A percentile compares a stretch with the other conserved stretches of the same genome.
phyloP scores from a whole-genome alignment of 2,888 invertebrate genomes.

The Polymixis flavicincta region DNA sequence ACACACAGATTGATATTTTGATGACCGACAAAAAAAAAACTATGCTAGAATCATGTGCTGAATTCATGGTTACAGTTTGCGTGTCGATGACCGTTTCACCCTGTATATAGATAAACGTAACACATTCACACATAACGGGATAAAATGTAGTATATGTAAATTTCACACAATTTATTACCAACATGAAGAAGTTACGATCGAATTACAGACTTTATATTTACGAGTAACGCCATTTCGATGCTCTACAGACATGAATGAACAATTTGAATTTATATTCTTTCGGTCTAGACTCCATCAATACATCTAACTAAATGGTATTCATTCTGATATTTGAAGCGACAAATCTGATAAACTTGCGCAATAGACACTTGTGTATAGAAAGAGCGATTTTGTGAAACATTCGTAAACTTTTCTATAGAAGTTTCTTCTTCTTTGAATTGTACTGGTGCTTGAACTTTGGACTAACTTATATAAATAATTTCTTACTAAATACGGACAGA shows the following conservation, averaged over 20 bases:
- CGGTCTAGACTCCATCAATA: constrained; percentile 59
- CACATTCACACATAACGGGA: not conserved
- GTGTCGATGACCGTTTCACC: too few relatives aligned
- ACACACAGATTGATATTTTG: too few relatives aligned
- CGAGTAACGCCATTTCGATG: constrained; percentile 12
- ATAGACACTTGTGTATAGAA: not conserved
- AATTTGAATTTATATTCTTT: constrained; percentile 37
- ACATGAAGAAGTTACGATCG: constrained; percentile 12
- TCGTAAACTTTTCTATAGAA: constrained; percentile 1
- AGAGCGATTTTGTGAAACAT: constrained; percentile 17
- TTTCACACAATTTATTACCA: constrained; percentile 22
- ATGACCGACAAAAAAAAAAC: too few relatives aligned
- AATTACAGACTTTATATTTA: constrained; percentile 17
- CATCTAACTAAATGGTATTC: constrained; percentile 14
- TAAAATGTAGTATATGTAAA: not conserved
- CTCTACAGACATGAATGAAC: constrained; percentile 9
- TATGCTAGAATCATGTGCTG: too few relatives aligned
- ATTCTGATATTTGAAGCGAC: constrained; percentile 20
- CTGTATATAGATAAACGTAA: too few relatives aligned
- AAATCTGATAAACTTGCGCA: constrained; percentile 30
- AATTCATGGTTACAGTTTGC: too few relatives aligned
- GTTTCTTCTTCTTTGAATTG: constrained; percentile 12
- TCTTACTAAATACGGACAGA: not conserved
- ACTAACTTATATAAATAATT: constrained; percentile 14
- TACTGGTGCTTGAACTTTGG: constrained; percentile 1